Base-by-base conservation (phyloP, 2,797 vertebrate genomes). In the Halcyon badia region DNA sequence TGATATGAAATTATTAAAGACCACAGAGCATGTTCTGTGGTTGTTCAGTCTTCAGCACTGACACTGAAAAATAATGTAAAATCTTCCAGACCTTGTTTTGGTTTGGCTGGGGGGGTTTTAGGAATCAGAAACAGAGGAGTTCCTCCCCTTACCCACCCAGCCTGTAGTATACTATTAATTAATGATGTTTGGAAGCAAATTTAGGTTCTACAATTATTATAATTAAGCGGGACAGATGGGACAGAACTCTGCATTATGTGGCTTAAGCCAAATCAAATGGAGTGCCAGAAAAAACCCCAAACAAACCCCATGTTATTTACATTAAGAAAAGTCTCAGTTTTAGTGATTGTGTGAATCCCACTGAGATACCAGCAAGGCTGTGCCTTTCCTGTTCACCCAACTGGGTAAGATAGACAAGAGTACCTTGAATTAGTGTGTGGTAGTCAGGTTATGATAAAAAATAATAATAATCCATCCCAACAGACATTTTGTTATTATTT, bases 221-320 rank as follows among this genome's bases (percentile, higher is more conserved):
- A 91, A 93, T 93, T 90, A 94, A 93, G 60, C 51, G 52, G 33
- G 68, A 80, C 83, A 88, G 83, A 92, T 92, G 95, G 75, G 80
- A 94, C 26, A 90, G 58, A 91, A 72, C 60, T 87, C 64, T 89
- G 52, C 57, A 83, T 95, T 83, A 79, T 68, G 71, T 87, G 70
- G 60, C 57, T 80, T 89, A 83, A 77, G 64, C 42, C 61, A 79
- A 94, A 93, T 71, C 51, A 87, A 87, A 75, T 42, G 17, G 5
- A 54, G 68, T 78, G 33, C 52, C 31, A 89, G 77, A 85, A 84
- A 69, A 22, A 30, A 35, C 20, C 30, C 30, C 13, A 33, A 28
- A 41, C 37, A 62, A 62, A 28, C 60, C 37, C 26, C 15, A 30
- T 6, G 1, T 70, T 90, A 70, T 80, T 93, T 90, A 84, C 30